A percentile compares a stretch with the other conserved stretches of the same genome.
Evolutionary conservation across 2,888 invertebrate genomes (phyloP).

Genomic region (Aromia moschata): DNA sequence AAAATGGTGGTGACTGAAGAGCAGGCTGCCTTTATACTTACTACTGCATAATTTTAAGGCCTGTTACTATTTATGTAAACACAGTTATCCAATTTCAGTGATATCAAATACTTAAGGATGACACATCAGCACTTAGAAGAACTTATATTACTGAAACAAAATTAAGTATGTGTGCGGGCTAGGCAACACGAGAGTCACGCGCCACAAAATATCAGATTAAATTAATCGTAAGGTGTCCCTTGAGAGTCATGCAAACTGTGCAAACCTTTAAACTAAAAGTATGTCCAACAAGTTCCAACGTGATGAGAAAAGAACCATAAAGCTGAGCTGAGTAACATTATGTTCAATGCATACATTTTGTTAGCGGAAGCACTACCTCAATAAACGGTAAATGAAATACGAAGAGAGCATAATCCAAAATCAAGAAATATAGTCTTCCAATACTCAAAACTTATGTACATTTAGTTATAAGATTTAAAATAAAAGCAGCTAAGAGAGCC

Average conservation of each 20-base stretch:
- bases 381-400: constrained; percentile 10
- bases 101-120: no score
- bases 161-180: no score
- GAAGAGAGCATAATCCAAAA: constrained; percentile 14
- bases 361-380: constrained; percentile 27
- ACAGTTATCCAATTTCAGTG: no score
- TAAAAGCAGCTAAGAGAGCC: constrained; percentile 28
- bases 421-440: constrained; percentile 14
- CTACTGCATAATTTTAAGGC: no score
- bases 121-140: no score
- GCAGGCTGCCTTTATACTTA: no score
- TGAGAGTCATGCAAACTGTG: constrained; percentile 38
- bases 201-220: no score
- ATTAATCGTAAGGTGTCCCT: constrained; percentile 42
- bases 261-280: constrained; percentile 26
- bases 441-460: constrained; percentile 22
- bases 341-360: constrained; percentile 20
- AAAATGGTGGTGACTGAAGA: no score
- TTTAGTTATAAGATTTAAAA: constrained; percentile 16
- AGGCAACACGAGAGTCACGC: no score
- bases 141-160: no score
- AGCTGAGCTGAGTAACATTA: constrained; percentile 29
- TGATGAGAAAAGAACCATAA: constrained; percentile 27
- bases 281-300: constrained; percentile 26
- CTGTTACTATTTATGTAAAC: no score